Evolutionary conservation across 2,888 invertebrate genomes (phyloP).

Genomic region (Drosophila pseudotalamancana): DNA sequence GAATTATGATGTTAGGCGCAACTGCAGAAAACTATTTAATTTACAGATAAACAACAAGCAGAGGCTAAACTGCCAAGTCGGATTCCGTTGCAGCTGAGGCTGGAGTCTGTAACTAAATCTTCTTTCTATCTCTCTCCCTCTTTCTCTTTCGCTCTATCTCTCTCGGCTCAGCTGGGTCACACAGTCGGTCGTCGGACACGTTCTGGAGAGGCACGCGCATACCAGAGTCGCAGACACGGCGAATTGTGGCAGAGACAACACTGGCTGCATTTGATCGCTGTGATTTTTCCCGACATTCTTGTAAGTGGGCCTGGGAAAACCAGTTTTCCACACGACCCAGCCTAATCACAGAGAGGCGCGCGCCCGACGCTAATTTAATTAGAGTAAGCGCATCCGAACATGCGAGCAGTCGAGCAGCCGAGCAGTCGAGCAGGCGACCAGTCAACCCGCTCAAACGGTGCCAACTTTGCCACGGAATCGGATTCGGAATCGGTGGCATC

Average conservation of each 20-base stretch:
- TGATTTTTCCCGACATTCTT: conserved; percentile 48
- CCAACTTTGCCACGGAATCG: conserved; percentile 38
- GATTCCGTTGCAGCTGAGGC: conserved; percentile 1
- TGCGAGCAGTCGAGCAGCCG: conserved; percentile 17
- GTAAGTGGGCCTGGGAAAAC: conserved; percentile 48
- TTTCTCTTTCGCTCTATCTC: no score
- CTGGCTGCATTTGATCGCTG: conserved; percentile 28
- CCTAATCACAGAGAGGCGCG: conserved; percentile 54
- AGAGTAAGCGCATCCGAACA: conserved; percentile 48
- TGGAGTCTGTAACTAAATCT: conserved; percentile 17
- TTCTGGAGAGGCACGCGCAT: conserved; percentile 72
- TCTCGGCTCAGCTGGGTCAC: conserved; percentile 71
- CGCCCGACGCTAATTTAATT: conserved; percentile 72
- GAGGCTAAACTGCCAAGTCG: conserved; percentile 39
- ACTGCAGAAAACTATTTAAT: conserved; percentile 70
- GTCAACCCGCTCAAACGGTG: conserved; percentile 27
- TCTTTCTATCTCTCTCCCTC: no score
- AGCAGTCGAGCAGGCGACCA: conserved; percentile 15
- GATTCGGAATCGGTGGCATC: conserved; percentile 37
- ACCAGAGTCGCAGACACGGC: conserved; percentile 49
- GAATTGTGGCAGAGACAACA: conserved; percentile 1
- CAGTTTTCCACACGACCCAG: conserved; percentile 58
- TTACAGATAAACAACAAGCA: conserved; percentile 55
- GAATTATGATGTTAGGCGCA: conserved; percentile 74
- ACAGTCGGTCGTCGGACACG: conserved; percentile 74